A percentile compares a stretch with the other conserved stretches of the same genome.
phyloP scores from a whole-genome alignment of 1,140 invertebrate genomes.

The Arion vulgaris region DNA sequence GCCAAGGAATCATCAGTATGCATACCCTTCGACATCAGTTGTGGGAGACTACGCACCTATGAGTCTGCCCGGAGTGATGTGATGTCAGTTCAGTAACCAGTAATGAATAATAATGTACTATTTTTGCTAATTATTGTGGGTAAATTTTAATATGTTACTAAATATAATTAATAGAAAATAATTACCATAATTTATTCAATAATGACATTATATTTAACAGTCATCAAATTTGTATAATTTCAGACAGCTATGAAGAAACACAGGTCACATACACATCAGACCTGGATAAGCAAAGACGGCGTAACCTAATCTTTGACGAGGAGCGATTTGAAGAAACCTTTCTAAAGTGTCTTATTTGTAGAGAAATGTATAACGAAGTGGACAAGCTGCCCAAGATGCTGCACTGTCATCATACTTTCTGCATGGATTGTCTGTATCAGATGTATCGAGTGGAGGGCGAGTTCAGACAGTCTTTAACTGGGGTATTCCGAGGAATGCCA shows the following conservation, averaged over 20 bases:
- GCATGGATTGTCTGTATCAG: conserved; percentile 75
- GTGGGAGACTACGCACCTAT: too few relatives aligned
- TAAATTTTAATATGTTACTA: too few relatives aligned
- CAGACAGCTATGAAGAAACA: conserved; percentile 41
- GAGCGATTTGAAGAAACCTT: conserved; percentile 68
- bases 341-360: conserved; percentile 68
- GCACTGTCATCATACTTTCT: conserved; percentile 71
- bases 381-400: conserved; percentile 69
- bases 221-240: background rate
- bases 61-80: too few relatives aligned
- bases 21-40: too few relatives aligned
- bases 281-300: conserved; percentile 49
- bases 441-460: conserved; percentile 69
- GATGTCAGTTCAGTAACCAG: too few relatives aligned
- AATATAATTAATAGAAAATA: too few relatives aligned
- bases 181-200: too few relatives aligned
- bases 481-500: conserved; percentile 65
- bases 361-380: conserved; percentile 65
- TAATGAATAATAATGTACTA: too few relatives aligned
- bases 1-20: too few relatives aligned
- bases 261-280: conserved; percentile 14
- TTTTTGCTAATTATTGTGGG: too few relatives aligned
- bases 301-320: conserved; percentile 67
- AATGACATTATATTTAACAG: too few relatives aligned
- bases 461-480: conserved; percentile 62